These are phyloP conservation scores for Hippocampus comes DNA, from an alignment of 2,113 vertebrate species.

Conservation along the genomic window DNA sequence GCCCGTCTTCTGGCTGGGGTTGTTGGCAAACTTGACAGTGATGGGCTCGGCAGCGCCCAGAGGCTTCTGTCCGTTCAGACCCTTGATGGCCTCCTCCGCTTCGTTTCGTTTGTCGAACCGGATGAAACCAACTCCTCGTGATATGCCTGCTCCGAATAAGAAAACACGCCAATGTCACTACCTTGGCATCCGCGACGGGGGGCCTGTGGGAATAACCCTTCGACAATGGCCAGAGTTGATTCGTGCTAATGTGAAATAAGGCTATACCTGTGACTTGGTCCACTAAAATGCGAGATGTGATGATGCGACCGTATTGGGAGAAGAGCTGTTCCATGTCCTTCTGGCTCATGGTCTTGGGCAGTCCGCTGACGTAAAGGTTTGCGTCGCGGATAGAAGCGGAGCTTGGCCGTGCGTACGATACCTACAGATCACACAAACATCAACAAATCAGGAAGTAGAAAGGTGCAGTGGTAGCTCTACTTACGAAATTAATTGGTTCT, in stretches of 20 bases:
- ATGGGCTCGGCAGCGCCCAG: slow-evolving; percentile 89
- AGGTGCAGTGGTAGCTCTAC: too few relatives aligned
- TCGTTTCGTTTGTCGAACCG: slow-evolving; percentile 95
- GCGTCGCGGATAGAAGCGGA: slow-evolving; percentile 93
- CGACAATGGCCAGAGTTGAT: not conserved
- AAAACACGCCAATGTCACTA: slow-evolving; percentile 54
- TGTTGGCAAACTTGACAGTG: slow-evolving; percentile 97
- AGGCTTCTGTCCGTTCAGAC: slow-evolving; percentile 92
- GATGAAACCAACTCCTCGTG: slow-evolving; percentile 93
- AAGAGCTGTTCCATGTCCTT: slow-evolving; percentile 96
- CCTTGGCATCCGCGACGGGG: slow-evolving; percentile 29
- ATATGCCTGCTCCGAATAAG: slow-evolving; percentile 79
- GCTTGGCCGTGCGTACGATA: slow-evolving; percentile 90
- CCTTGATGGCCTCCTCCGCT: slow-evolving; percentile 94
- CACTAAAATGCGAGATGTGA: slow-evolving; percentile 92
- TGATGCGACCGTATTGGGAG: slow-evolving; percentile 94
- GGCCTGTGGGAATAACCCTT: not conserved
- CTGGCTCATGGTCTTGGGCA: slow-evolving; percentile 94
- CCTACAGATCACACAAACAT: slow-evolving; percentile 60
- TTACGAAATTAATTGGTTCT: too few relatives aligned
- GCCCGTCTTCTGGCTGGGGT: slow-evolving; percentile 93
- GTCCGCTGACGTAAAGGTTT: slow-evolving; percentile 92
- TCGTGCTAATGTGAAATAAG: slow-evolving; percentile 23
- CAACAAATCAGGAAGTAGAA: slow-evolving; percentile 2
- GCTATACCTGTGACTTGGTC: slow-evolving; percentile 92